Evolutionary conservation across 2,797 vertebrate genomes (phyloP).

Genomic region (Ctenochaetus hawaiiensis): DNA sequence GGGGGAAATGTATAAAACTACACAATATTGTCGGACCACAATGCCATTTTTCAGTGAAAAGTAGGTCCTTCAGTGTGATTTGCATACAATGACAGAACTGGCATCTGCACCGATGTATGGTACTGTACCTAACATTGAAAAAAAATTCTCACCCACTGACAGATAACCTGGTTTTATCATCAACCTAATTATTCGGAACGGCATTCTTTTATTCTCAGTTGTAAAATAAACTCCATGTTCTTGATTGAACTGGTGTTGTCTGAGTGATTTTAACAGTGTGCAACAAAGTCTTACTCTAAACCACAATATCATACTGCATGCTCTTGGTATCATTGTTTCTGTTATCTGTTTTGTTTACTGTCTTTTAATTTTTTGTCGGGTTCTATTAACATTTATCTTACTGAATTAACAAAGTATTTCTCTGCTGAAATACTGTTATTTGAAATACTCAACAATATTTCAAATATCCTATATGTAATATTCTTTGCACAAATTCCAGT

Average conservation of each 20-base stretch:
- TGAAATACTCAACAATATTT: too few species aligned
- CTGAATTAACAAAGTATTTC: neutral
- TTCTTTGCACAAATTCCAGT: too few species aligned
- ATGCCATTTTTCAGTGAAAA: slow-evolving; percentile 90
- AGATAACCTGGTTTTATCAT: slow-evolving; percentile 96
- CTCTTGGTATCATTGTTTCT: neutral
- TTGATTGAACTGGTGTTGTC: slow-evolving; percentile 89
- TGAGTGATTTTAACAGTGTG: slow-evolving; percentile 54
- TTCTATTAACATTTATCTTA: neutral
- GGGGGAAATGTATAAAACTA: slow-evolving; percentile 84
- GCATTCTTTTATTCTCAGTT: slow-evolving; percentile 94
- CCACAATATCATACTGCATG: neutral
- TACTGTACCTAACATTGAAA: slow-evolving; percentile 89
- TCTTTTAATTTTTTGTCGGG: neutral
- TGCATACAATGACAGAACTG: slow-evolving; percentile 92
- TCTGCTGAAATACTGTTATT: neutral
- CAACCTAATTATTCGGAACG: slow-evolving; percentile 93
- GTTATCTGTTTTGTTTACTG: neutral
- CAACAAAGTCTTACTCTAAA: neutral
- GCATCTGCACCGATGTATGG: slow-evolving; percentile 93
- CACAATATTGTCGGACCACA: slow-evolving; percentile 95
- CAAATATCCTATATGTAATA: too few species aligned
- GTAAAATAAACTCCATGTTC: slow-evolving; percentile 99
- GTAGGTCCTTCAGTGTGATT: slow-evolving; percentile 95
- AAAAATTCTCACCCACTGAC: slow-evolving; percentile 92